Conservation (phyloP, 2,888 invertebrate genomes). For the Metacarcinus magister region DNA sequence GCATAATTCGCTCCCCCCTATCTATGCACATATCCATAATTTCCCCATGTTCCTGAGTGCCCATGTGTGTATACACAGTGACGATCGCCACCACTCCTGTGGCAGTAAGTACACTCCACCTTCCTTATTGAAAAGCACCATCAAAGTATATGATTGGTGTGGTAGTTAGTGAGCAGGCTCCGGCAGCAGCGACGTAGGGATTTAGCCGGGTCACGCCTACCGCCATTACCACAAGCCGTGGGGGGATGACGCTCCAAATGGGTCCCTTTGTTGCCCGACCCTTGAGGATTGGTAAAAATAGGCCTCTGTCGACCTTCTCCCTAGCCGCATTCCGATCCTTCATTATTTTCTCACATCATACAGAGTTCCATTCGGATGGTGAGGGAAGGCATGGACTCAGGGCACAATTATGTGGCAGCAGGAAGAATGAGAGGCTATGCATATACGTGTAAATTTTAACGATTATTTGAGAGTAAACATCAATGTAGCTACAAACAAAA, state of each 20-base stretch:
- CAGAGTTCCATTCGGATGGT: not conserved
- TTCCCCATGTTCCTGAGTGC: not conserved
- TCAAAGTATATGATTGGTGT: not conserved
- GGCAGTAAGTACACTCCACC: not conserved
- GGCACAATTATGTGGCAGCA: not conserved
- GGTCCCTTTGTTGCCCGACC: not conserved
- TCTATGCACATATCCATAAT: not conserved
- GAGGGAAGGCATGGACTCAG: not conserved
- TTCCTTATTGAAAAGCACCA: not conserved
- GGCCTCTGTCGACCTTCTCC: not conserved
- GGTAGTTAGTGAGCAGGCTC: not conserved
- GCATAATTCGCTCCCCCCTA: not conserved
- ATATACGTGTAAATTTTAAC: too few relatives aligned
- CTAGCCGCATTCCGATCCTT: not conserved
- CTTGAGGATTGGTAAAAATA: not conserved
- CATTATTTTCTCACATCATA: not conserved
- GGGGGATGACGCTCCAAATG: conserved; percentile 14
- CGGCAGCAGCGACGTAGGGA: not conserved
- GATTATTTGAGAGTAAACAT: not conserved
- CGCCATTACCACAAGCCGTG: not conserved
- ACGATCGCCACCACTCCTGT: not conserved
- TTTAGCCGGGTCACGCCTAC: not conserved
- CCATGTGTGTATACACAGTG: not conserved
- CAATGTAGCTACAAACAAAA: not conserved
- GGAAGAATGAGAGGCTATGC: not conserved